phyloP scores from a whole-genome alignment of 2,113 vertebrate genomes.

The Pelecanus crispus region DNA sequence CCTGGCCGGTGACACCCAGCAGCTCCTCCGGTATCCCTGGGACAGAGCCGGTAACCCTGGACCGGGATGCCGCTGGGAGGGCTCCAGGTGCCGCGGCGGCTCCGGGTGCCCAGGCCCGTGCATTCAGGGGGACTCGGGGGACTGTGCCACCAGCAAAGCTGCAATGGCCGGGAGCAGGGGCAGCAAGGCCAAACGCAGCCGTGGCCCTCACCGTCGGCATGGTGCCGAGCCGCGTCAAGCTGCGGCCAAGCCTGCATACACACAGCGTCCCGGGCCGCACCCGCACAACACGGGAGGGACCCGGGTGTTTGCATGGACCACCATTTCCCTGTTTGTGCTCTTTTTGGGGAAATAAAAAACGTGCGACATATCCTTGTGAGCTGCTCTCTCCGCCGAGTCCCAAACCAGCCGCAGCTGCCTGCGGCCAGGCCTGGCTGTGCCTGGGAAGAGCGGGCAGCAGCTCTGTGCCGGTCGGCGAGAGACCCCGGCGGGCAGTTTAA shows the following conservation, averaged over 20 bases:
- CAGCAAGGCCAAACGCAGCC: background rate
- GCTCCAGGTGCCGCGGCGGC: background rate
- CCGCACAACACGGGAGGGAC: background rate
- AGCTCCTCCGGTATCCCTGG: background rate
- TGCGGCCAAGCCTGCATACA: background rate
- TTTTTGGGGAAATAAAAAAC: background rate
- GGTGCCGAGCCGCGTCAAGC: background rate
- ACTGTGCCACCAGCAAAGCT: background rate
- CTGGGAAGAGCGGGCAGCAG: background rate
- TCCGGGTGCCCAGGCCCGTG: background rate
- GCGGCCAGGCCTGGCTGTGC: background rate
- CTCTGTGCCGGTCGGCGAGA: conserved; percentile 70
- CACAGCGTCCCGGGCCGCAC: background rate
- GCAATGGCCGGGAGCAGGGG: no score
- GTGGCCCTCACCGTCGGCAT: background rate
- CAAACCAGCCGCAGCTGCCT: background rate
- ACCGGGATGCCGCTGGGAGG: background rate
- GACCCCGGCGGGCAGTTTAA: background rate
- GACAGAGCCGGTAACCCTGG: background rate
- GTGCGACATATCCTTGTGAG: rapidly evolving
- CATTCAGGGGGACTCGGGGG: background rate
- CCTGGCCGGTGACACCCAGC: no score
- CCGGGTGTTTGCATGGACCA: background rate
- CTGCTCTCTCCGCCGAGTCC: background rate
- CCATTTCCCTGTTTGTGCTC: no score